Percentiles rank a stretch among this genome's conserved stretches.
These are phyloP conservation scores for Scopus umbretta DNA, from an alignment of 2,113 vertebrate species.

Conservation along the genomic window DNA sequence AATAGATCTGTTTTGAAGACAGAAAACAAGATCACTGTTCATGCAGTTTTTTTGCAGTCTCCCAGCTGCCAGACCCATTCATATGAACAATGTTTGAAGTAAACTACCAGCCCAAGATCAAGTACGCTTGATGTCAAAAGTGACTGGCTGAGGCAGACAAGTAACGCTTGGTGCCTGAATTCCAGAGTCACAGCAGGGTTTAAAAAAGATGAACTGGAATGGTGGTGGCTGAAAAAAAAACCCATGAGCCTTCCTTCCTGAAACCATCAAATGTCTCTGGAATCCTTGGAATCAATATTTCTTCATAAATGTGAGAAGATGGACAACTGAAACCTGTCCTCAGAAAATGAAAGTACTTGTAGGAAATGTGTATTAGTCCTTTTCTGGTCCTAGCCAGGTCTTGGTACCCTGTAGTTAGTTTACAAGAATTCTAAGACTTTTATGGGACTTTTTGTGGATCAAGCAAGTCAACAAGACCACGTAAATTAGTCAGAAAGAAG, in stretches of 20 bases:
- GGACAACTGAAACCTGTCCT: not conserved
- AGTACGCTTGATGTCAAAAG: conserved; percentile 49
- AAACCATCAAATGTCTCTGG: not conserved
- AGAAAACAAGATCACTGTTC: conserved; percentile 58
- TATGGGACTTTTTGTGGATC: not conserved
- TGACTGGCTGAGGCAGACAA: conserved; percentile 51
- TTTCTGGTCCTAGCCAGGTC: not conserved
- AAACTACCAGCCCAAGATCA: conserved; percentile 64
- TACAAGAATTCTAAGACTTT: not conserved
- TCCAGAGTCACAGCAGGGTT: conserved; percentile 37
- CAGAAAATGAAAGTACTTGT: not conserved
- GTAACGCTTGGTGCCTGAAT: conserved; percentile 12
- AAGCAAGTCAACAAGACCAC: not conserved
- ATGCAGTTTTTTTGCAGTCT: conserved; percentile 41
- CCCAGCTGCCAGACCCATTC: conserved; percentile 58
- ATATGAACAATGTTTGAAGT: conserved; percentile 52
- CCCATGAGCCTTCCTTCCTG: conserved; percentile 14
- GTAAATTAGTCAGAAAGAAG: not conserved
- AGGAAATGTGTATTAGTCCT: not conserved
- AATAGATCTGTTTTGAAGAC: conserved; percentile 59
- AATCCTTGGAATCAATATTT: conserved; percentile 1
- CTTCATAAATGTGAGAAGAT: not conserved
- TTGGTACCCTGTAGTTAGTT: not conserved
- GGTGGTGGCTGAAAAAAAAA: conserved; percentile 41
- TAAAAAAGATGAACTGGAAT: conserved; percentile 14